These are phyloP conservation scores for Ornithoptera priamus DNA, from an alignment of 2,888 invertebrate genomes.

Conservation along the genomic window DNA sequence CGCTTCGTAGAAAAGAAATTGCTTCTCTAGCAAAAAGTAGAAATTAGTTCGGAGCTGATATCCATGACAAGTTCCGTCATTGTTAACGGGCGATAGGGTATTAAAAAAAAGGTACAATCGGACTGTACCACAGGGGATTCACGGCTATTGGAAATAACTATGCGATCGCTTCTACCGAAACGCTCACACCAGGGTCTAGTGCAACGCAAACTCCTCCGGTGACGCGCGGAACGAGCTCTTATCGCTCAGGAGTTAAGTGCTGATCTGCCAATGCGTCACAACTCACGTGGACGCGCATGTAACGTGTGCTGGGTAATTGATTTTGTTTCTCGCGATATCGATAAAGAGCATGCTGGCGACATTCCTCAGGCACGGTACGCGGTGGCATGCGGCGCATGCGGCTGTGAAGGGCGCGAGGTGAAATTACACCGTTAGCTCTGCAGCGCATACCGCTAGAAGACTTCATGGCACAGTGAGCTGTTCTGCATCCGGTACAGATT, in stretches of 20 bases:
- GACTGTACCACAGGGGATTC: not conserved
- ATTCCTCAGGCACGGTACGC: constrained; percentile 8
- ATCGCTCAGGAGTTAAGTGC: constrained; percentile 7
- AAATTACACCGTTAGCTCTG: constrained; percentile 18
- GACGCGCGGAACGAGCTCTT: constrained; percentile 16
- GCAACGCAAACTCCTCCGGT: not conserved
- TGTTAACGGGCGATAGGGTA: not conserved
- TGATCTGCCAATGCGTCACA: not conserved
- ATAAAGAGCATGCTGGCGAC: constrained; percentile 29
- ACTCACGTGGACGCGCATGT: constrained; percentile 31
- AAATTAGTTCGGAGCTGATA: not conserved
- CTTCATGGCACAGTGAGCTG: too few species aligned
- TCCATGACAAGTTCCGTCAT: not conserved
- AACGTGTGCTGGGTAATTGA: constrained; percentile 34
- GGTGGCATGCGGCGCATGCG: constrained; percentile 13
- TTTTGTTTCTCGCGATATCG: constrained; percentile 36
- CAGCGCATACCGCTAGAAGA: not conserved
- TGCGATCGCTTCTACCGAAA: constrained; percentile 6
- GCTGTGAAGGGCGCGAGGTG: constrained; percentile 1
- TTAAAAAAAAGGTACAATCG: not conserved
- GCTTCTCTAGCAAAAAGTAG: not conserved
- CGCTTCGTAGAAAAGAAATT: too few species aligned
- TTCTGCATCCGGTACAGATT: too few species aligned
- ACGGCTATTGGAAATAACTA: constrained; percentile 17
- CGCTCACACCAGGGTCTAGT: constrained; percentile 14